Evolutionary conservation across 1,140 invertebrate genomes (phyloP), one percentile per base, ranked within the genome.

Genomic region (Bradysia coprophila): DNA sequence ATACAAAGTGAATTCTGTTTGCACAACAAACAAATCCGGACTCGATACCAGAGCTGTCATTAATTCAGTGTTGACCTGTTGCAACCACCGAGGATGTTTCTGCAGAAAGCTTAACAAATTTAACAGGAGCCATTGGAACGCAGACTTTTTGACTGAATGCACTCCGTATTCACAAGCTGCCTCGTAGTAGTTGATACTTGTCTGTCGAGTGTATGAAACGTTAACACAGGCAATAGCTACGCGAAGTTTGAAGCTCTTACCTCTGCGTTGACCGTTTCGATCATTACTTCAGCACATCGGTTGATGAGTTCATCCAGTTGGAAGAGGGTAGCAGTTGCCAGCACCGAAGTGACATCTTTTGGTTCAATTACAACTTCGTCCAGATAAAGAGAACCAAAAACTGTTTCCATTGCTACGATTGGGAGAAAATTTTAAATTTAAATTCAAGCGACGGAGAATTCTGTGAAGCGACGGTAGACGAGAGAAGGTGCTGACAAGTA

Each of bases 1-100:
- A 49, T 86, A 87, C 23, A 86, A 59, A 31, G 81, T 81, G 55
- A 81, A 83, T 61, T 88, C 83, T 3, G 82, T 84, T 57, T 86
- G 81, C 61, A 84, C 74, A 1, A 81, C 79, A 51, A 77, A 75
- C 28, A 88, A 62, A 45, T 79, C 68, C 4, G 72, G 68, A 58
- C 75, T 73, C 3, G 61, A 55, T 4, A 85, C 65, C 33, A 87
- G 54, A 21, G 72, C 64, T 4, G 58, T 60, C 76, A 87, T 79
- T 42, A 85, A 52, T 4, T 78, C 70, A 15, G 69, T 54, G 38
- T 68, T 70, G 41, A 81, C 72, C 48, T 74, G 66, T 44, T 64
- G 62, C 10, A 80, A 57, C 32, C 74, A 64, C 13, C 62, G 58
- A 1, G 69, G 55, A 52, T 71, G 63, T 44, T 68, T 64, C 45